Evolutionary conservation across 2,797 vertebrate species (phyloP).

Genomic region (Notoglanidium macrostoma): DNA sequence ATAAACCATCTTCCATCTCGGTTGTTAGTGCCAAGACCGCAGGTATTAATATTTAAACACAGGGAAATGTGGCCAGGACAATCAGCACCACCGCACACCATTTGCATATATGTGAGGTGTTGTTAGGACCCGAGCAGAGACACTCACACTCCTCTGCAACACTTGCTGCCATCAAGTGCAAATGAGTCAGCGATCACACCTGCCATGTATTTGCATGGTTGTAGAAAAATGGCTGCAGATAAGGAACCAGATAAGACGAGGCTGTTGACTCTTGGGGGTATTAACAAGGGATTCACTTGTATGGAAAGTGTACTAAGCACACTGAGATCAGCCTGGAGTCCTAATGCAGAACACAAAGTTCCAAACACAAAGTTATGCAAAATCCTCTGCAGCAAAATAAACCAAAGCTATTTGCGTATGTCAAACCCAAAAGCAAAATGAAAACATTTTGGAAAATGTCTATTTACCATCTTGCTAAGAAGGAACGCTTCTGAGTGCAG

Average conservation of each 20-base stretch:
- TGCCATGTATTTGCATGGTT: conserved; percentile 70
- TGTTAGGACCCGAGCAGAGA: conserved; percentile 41
- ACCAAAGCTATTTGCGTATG: conserved; percentile 49
- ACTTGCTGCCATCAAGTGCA: conserved; percentile 54
- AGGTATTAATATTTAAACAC: conserved; percentile 60
- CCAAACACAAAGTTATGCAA: conserved; percentile 37
- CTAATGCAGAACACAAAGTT: conserved; percentile 13
- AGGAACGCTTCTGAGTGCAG: not conserved
- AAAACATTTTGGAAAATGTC: conserved; percentile 34
- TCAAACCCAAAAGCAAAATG: conserved; percentile 43
- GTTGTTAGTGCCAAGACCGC: conserved; percentile 46
- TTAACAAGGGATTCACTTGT: not conserved
- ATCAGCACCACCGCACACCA: conserved; percentile 49
- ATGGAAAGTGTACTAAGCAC: not conserved
- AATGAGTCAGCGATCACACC: conserved; percentile 62
- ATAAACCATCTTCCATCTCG: conserved; percentile 55
- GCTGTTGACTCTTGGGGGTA: conserved; percentile 37
- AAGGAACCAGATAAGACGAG: conserved; percentile 45
- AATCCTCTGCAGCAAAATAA: conserved; percentile 37
- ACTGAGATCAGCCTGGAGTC: not conserved
- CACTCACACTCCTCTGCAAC: conserved; percentile 43
- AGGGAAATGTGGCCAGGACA: conserved; percentile 49
- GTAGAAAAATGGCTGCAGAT: conserved; percentile 63
- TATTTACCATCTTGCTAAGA: conserved; percentile 1
- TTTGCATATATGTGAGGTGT: conserved; percentile 64